Evolutionary conservation across 2,113 vertebrate species (phyloP).

Genomic region (Dryoscopus gambensis): DNA sequence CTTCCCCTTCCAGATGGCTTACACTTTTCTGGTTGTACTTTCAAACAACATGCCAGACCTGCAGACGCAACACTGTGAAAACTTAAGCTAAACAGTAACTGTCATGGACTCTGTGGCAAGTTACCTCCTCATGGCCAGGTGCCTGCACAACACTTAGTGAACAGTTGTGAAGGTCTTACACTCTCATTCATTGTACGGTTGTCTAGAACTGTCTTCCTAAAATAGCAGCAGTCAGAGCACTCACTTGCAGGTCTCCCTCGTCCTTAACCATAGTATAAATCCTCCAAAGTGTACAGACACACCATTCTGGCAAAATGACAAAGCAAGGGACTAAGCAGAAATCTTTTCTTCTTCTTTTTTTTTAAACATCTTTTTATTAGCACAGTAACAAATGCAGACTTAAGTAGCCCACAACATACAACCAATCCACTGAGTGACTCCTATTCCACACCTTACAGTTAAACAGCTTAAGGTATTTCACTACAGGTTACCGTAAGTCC

Average conservation of each 20-base stretch:
- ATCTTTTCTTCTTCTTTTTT: background rate
- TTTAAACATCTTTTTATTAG: constrained; percentile 82
- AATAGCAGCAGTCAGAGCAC: background rate
- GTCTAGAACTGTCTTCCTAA: background rate
- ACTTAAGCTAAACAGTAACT: background rate
- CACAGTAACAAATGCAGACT: constrained; percentile 84
- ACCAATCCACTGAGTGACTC: constrained; percentile 79
- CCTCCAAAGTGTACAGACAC: background rate
- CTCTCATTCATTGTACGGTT: background rate
- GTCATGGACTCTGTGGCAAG: background rate
- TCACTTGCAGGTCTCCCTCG: background rate
- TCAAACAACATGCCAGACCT: background rate
- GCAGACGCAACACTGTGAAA: background rate
- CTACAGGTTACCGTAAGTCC: constrained; percentile 74
- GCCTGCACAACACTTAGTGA: background rate
- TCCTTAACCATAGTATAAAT: background rate
- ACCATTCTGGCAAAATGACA: background rate
- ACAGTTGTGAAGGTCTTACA: fast-evolving
- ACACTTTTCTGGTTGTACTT: background rate
- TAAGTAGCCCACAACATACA: constrained; percentile 78
- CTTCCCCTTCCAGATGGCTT: background rate
- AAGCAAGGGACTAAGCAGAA: background rate
- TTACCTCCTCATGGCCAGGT: background rate
- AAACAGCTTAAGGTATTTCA: constrained; percentile 86
- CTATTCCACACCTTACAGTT: constrained; percentile 78